Conservation (phyloP, 1,140 invertebrate genomes). For the Drosophila burlai region DNA sequence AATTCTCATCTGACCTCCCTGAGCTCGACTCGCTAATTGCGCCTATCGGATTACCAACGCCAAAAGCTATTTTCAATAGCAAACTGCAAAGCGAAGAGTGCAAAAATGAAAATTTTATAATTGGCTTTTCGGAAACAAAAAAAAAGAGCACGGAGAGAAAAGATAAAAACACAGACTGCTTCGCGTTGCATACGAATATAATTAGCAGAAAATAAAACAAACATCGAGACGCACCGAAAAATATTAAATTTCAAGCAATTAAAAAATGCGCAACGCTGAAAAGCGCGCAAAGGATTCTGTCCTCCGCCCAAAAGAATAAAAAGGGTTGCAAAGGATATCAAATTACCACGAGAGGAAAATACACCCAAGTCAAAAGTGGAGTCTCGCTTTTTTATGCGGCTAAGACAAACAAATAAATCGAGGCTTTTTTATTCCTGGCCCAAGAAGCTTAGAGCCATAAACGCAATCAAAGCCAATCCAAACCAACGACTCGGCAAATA, state of each 20-base stretch:
- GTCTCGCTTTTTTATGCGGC: conserved; percentile 56
- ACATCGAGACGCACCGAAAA: conserved; percentile 44
- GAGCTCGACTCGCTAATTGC: conserved; percentile 59
- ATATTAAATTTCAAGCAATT: conserved; percentile 83
- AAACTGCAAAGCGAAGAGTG: conserved; percentile 59
- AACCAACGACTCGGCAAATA: conserved; percentile 70
- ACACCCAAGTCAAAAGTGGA: conserved; percentile 8
- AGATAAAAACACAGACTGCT: conserved; percentile 49
- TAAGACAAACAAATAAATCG: conserved; percentile 78
- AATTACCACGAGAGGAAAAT: conserved; percentile 51
- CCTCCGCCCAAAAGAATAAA: conserved; percentile 10
- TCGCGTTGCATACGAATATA: conserved; percentile 70
- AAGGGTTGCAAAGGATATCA: conserved; percentile 62
- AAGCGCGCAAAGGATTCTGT: conserved; percentile 62
- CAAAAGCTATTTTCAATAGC: conserved; percentile 71
- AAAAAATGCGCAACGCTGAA: conserved; percentile 63
- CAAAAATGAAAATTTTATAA: conserved; percentile 81
- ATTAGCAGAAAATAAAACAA: conserved; percentile 75
- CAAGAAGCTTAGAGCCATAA: conserved; percentile 60
- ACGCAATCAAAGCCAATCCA: conserved; percentile 69
- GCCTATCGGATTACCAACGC: conserved; percentile 73
- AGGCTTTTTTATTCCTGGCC: conserved; percentile 57
- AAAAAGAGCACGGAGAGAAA: conserved; percentile 17
- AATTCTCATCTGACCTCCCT: conserved; percentile 41
- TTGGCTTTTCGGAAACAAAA: conserved; percentile 68